phyloP scores from a whole-genome alignment of 2,113 vertebrate genomes.

The Epinephelus lanceolatus region DNA sequence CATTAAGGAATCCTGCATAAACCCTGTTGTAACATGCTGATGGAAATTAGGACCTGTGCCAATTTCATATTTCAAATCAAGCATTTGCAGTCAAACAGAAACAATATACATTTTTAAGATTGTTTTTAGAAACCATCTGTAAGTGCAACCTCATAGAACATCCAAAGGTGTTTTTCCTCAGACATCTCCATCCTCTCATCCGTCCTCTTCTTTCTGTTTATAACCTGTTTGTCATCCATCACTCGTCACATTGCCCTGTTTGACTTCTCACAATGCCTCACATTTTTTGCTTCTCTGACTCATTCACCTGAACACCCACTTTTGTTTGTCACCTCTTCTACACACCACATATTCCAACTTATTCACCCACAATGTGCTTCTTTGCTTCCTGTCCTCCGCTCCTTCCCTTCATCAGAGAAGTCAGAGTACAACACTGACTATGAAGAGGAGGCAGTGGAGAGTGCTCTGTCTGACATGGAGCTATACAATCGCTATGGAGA shows the following conservation, averaged over 20 bases:
- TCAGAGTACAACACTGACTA: constrained; percentile 96
- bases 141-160: not conserved
- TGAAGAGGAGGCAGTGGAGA: constrained; percentile 90
- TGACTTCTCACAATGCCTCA: constrained; percentile 9
- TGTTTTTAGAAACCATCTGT: not conserved
- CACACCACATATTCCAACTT: constrained; percentile 15
- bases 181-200: not conserved
- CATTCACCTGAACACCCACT: constrained; percentile 45
- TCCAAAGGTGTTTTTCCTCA: not conserved
- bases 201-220: constrained; percentile 9
- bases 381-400: constrained; percentile 47
- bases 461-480: constrained; percentile 84
- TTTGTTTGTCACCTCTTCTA: constrained; percentile 34
- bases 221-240: constrained; percentile 28
- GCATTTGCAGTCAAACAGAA: not conserved
- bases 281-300: constrained; percentile 30
- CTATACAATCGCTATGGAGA: constrained; percentile 71
- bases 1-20: not conserved
- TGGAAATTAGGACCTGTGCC: not conserved
- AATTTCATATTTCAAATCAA: not conserved
- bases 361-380: constrained; percentile 45
- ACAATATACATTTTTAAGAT: not conserved
- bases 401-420: constrained; percentile 85
- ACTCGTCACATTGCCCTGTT: constrained; percentile 10
- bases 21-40: not conserved